phyloP scores from a whole-genome alignment of 2,113 vertebrate species.

The Copsychus sechellarum region DNA sequence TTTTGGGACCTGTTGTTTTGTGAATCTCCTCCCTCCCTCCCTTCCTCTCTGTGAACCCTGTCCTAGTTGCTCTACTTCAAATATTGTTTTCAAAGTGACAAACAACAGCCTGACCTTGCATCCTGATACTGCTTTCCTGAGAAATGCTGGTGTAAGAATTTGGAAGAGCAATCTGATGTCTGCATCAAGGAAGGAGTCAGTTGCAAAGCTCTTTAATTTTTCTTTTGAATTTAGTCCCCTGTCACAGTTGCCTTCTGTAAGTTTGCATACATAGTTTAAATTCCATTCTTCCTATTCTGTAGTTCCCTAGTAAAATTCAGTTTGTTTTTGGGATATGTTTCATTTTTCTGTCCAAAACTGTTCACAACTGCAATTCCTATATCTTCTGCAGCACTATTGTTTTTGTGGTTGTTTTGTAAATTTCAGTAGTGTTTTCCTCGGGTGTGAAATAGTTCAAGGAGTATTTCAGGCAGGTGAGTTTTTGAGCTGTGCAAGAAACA shows the following conservation, averaged over 20 bases:
- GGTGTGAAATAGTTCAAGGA: not conserved
- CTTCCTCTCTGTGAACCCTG: not conserved
- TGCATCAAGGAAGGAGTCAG: not conserved
- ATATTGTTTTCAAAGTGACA: not conserved
- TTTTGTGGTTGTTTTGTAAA: fast-evolving
- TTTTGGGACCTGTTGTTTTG: not conserved
- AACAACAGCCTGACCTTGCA: not conserved
- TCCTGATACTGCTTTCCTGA: not conserved
- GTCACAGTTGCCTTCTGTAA: not conserved
- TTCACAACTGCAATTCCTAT: not conserved
- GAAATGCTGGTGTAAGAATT: not conserved
- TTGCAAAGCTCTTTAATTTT: not conserved
- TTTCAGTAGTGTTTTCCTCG: not conserved
- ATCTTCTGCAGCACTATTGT: not conserved
- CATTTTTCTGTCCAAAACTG: not conserved
- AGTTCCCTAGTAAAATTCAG: not conserved
- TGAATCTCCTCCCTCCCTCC: not conserved
- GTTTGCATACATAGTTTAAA: not conserved
- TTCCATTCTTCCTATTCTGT: not conserved
- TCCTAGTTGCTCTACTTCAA: not conserved
- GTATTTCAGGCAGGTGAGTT: not conserved
- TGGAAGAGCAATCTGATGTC: not conserved
- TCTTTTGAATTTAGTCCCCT: not conserved
- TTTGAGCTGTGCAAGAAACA: not conserved
- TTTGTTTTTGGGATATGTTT: not conserved